phyloP scores from a whole-genome alignment of 2,113 vertebrate species.

The Brienomyrus longianalis region DNA sequence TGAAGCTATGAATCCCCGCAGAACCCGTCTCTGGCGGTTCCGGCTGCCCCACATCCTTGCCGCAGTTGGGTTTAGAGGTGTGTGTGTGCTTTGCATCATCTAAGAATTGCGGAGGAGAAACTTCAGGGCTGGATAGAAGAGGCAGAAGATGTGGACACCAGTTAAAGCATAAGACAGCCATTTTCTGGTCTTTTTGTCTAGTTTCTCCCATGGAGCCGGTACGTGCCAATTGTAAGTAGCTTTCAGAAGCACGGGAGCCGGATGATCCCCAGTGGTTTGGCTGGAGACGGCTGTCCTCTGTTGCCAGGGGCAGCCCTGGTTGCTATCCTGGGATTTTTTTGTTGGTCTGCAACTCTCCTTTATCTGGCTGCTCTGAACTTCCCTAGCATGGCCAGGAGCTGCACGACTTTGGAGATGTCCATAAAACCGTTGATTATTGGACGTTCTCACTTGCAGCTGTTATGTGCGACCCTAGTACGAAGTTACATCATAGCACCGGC shows the following conservation, averaged over 20 bases:
- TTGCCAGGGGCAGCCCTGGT: background rate
- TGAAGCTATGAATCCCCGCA: background rate
- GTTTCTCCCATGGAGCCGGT: background rate
- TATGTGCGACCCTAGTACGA: background rate
- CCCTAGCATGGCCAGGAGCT: background rate
- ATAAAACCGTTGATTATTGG: background rate
- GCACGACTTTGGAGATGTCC: background rate
- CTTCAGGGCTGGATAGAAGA: background rate
- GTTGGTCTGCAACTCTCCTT: background rate
- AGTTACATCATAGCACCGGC: background rate
- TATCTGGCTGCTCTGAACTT: background rate
- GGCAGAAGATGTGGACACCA: background rate
- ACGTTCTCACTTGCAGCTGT: background rate
- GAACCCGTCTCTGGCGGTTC: background rate
- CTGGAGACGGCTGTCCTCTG: background rate
- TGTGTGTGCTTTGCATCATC: background rate
- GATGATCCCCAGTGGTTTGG: too few relatives aligned
- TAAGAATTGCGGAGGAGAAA: background rate
- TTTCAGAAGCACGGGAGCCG: background rate
- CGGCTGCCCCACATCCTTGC: background rate
- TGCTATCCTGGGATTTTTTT: background rate
- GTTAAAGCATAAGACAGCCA: background rate
- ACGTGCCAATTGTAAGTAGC: background rate
- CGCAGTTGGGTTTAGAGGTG: background rate
- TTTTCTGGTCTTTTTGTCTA: background rate